Percentiles rank a stretch among this genome's conserved stretches.
Evolutionary conservation across 2,113 vertebrate species (phyloP).

Genomic region (Pandion haliaetus): DNA sequence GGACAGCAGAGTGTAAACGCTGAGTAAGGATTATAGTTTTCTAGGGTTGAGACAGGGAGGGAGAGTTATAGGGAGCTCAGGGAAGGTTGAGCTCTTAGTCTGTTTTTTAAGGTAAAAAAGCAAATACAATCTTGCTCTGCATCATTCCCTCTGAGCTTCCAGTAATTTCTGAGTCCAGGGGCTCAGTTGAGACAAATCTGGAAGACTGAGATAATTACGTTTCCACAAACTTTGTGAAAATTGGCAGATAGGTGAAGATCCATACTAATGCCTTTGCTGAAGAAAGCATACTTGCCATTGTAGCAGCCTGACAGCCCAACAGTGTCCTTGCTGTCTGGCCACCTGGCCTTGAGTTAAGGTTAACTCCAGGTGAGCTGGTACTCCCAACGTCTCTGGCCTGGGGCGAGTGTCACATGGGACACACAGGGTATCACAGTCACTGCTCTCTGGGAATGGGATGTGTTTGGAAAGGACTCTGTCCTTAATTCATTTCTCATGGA

Average conservation of each 20-base stretch:
- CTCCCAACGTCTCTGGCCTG: background rate
- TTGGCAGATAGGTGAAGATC: background rate
- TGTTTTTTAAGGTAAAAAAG: background rate
- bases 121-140: background rate
- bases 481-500: background rate
- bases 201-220: background rate
- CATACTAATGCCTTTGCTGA: background rate
- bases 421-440: fast-evolving
- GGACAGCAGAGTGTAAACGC: background rate
- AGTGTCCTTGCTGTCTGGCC: background rate
- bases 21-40: background rate
- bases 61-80: background rate
- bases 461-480: background rate
- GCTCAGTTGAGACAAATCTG: background rate
- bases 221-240: background rate
- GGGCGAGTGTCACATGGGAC: fast-evolving
- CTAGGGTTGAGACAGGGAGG: background rate
- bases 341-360: background rate
- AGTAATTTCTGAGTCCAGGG: background rate
- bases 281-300: background rate
- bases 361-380: background rate
- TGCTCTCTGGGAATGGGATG: fast-evolving
- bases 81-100: background rate
- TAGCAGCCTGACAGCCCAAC: background rate
- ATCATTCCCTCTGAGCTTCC: background rate